Conservation (phyloP, 2,113 vertebrate species). For the Mungos mungo region DNA sequence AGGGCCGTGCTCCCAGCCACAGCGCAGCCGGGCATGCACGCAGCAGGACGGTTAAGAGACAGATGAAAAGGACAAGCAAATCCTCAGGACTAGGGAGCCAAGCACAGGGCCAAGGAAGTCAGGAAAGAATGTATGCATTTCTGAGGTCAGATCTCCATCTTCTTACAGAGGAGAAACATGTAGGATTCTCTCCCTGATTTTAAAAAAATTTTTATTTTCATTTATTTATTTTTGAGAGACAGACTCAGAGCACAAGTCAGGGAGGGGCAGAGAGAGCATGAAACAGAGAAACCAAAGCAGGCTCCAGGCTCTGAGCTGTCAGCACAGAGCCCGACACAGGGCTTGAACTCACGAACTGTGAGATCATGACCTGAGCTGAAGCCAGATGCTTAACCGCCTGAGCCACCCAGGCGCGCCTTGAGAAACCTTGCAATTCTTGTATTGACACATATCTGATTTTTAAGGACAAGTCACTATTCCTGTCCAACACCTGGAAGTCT, state of each 20-base stretch:
- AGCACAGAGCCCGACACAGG: too few relatives aligned
- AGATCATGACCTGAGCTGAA: too few relatives aligned
- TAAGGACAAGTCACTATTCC: background rate
- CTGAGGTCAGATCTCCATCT: background rate
- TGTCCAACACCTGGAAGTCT: background rate
- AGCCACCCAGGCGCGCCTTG: background rate
- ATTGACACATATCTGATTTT: background rate
- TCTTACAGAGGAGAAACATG: background rate
- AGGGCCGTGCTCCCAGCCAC: background rate
- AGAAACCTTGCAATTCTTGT: background rate
- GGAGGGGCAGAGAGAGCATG: too few relatives aligned
- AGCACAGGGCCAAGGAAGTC: background rate
- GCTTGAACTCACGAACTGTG: too few relatives aligned
- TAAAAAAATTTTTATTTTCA: too few relatives aligned
- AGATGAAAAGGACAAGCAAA: background rate
- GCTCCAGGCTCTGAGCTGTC: too few relatives aligned
- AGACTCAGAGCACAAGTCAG: too few relatives aligned
- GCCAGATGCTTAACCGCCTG: too few relatives aligned
- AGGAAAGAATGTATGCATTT: background rate
- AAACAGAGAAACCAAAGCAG: too few relatives aligned
- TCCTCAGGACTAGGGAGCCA: background rate
- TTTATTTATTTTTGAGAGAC: too few relatives aligned
- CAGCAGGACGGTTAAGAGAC: background rate
- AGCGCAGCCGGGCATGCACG: background rate
- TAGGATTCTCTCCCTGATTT: background rate